Evolutionary conservation across 2,888 invertebrate species (phyloP).

Genomic region (Drosophila antonietae): DNA sequence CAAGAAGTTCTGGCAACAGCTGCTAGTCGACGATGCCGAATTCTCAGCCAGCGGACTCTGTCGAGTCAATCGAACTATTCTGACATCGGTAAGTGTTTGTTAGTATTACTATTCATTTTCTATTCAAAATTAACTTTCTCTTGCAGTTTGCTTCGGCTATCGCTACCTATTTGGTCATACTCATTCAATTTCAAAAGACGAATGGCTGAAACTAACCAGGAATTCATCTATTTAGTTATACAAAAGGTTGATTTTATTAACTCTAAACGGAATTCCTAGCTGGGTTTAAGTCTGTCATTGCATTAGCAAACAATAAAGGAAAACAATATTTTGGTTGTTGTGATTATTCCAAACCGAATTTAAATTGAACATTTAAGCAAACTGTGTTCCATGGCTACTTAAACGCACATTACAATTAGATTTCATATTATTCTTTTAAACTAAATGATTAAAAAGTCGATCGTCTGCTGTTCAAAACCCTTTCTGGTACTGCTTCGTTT

Average conservation of each 20-base stretch:
- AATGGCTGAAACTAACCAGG: constrained; percentile 81
- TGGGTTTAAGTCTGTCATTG: constrained; percentile 40
- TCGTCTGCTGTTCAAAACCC: constrained; percentile 88
- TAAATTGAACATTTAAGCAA: constrained; percentile 38
- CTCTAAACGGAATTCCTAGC: constrained; percentile 58
- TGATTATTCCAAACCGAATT: constrained; percentile 29
- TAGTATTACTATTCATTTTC: too few relatives aligned
- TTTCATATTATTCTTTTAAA: constrained; percentile 33
- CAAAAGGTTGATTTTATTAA: constrained; percentile 61
- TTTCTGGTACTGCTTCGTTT: constrained; percentile 94
- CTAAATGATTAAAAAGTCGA: constrained; percentile 42
- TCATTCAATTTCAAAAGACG: constrained; percentile 86
- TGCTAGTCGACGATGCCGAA: constrained; percentile 80
- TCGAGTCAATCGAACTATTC: constrained; percentile 85
- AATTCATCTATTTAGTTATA: constrained; percentile 36
- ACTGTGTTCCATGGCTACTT: constrained; percentile 26
- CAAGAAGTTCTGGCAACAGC: constrained; percentile 84
- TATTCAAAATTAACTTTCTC: background rate
- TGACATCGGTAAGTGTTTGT: constrained; percentile 85
- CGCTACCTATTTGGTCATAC: constrained; percentile 86
- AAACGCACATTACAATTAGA: constrained; percentile 25
- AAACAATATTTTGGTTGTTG: constrained; percentile 14
- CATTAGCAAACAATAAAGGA: constrained; percentile 30
- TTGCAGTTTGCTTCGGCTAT: constrained; percentile 86
- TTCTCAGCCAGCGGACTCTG: constrained; percentile 86